Percentiles rank a stretch among this genome's conserved stretches.
These are phyloP conservation scores for Drosophila neonasuta DNA, from an alignment of 2,888 invertebrate species.

Conservation along the genomic window DNA sequence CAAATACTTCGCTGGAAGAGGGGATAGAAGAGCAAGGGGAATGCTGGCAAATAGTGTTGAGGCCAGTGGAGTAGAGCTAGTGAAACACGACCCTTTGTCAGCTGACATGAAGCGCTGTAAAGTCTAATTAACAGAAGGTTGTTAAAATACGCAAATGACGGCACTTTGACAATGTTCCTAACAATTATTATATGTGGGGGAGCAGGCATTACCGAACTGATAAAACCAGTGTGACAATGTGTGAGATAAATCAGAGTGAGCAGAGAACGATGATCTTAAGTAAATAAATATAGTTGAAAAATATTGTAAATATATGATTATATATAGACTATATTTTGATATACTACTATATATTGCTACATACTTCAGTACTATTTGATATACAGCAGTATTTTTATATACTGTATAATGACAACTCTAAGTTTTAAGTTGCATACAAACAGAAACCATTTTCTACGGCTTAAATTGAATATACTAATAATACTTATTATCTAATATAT, in stretches of 20 bases:
- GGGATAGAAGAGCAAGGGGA: background rate
- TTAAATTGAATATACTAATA: background rate
- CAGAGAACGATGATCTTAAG: too few relatives aligned
- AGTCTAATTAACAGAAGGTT: slow-evolving; percentile 41
- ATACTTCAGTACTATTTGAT: too few relatives aligned
- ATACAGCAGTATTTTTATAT: too few relatives aligned
- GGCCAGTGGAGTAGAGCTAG: slow-evolving; percentile 12
- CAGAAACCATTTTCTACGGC: background rate
- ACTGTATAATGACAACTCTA: too few relatives aligned
- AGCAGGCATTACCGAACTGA: background rate
- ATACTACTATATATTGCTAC: too few relatives aligned
- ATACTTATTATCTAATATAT: too few relatives aligned
- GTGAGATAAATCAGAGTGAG: too few relatives aligned
- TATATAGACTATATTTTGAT: too few relatives aligned
- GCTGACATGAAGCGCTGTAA: slow-evolving; percentile 27
- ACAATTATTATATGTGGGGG: slow-evolving; percentile 4
- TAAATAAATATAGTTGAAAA: too few relatives aligned
- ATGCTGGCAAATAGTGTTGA: background rate
- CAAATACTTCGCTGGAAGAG: background rate
- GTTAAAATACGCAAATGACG: slow-evolving; percentile 39
- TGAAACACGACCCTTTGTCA: slow-evolving; percentile 48
- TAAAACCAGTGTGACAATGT: background rate
- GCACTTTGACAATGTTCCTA: slow-evolving; percentile 25
- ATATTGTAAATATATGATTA: too few relatives aligned
- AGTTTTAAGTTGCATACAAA: too few relatives aligned